Conservation (phyloP, 2,888 invertebrate species). For the Taphrorychus bicolor region DNA sequence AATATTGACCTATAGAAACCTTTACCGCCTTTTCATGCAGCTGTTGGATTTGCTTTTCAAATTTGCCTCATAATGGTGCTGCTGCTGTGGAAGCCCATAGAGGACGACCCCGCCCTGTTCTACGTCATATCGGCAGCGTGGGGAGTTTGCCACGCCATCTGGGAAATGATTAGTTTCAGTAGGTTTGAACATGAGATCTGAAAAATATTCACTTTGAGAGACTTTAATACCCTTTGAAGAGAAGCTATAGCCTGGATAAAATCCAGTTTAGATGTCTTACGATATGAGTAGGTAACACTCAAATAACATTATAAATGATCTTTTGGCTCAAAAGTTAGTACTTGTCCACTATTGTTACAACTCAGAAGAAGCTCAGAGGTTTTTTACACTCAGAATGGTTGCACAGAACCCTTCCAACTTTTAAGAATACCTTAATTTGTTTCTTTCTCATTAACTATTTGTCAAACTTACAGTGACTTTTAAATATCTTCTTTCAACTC, state of each 20-base stretch:
- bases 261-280: neutral
- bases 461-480: no score
- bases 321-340: no score
- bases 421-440: no score
- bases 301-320: no score
- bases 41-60: constrained; percentile 82
- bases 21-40: no score
- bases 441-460: no score
- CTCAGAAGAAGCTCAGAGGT: no score
- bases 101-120: constrained; percentile 81
- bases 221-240: neutral
- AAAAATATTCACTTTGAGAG: neutral
- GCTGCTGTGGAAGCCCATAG: constrained; percentile 80
- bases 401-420: no score
- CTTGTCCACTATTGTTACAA: no score
- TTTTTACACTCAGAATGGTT: no score
- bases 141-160: constrained; percentile 87
- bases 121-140: constrained; percentile 85
- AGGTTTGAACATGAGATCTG: constrained; percentile 43
- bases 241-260: neutral
- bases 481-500: no score
- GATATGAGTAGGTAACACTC: neutral
- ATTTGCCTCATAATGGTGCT: constrained; percentile 78
- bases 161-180: constrained; percentile 75
- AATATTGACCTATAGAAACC: no score